Evolutionary conservation across 2,797 vertebrate species (phyloP), one percentile per base, ranked within the genome.

Genomic region (Lutra lutra): DNA sequence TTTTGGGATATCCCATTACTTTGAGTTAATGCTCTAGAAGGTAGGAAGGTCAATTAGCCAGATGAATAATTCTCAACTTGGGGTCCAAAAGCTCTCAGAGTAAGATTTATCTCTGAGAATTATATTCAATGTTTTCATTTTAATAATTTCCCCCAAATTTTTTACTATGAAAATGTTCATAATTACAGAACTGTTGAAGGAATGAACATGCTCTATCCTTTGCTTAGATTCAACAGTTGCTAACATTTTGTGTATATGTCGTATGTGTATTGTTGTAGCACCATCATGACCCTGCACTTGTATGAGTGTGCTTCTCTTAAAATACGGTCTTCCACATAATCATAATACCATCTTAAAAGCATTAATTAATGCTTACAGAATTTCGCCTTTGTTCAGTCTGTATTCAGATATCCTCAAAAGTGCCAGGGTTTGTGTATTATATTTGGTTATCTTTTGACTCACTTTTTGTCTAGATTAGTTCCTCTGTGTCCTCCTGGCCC

Each of bases 61-160:
- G 32, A 83, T 25, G 20, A 88, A 32, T 86, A 83, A 62, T 93
- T 66, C 29, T 75, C 9, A 46, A 27, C 13, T 75, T 62, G 56
- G 40, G 25, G n/a, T 80, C 70, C 38, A 14, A 79, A 38, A 64
- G 66, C 18, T 80, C 35, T 83, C n/a, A 32, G 12, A 48, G 35
- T 64, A 91, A 70, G 58, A 32, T 46, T 85, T 88, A 38, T 68
- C n/a, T 51, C 20, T 80, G 58, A 72, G 66, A 62, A 64, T 12
- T 86, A 12, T 78, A 56, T 48, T 92, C 73, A 75, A 54, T 68
- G 14, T 89, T 89, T 97, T 70, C 32, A 54, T 85, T 85, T 88
- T 40, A 91, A 35, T 88, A 73, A 10, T 75, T 38, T 66, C 6
- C 14, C 32, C 23, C 12, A 5, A 92, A 29, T 58, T 48, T 91